These are phyloP conservation scores for cattle (Bos taurus) DNA, from an alignment of 2,113 vertebrate genomes.

Conservation along the genomic window ARS-UCD2.0 NC_037357.1:108575501-108576000, in stretches of 20 bases:
- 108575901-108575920: background rate
- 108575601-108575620: background rate
- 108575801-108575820: background rate
- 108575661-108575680: background rate
- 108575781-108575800: background rate
- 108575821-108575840: background rate
- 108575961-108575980: background rate
- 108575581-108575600: background rate
- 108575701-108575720: background rate
- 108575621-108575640: background rate
- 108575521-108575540: background rate
- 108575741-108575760: background rate
- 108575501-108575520: background rate
- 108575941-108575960: background rate
- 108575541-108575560: background rate
- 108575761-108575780: background rate
- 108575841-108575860: background rate
- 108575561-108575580: background rate
- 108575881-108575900: background rate
- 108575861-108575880: background rate
- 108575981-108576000: background rate
- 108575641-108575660: slow-evolving; percentile 1
- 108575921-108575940: background rate
- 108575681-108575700: background rate
- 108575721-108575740: background rate